Conservation (phyloP, 2,113 vertebrate genomes). For the Pimephales promelas region DNA sequence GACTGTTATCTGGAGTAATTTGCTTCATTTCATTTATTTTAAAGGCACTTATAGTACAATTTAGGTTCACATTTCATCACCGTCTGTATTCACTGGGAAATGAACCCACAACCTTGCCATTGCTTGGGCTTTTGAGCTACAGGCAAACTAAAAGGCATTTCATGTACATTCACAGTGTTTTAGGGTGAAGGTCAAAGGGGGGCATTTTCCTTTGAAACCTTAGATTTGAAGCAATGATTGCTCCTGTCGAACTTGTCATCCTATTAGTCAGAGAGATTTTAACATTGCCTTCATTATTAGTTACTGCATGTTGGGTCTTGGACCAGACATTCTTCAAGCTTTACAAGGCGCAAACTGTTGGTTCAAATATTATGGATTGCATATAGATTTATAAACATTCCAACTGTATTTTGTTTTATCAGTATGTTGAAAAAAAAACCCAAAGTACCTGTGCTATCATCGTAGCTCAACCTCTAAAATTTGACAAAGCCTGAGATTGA, state of each 20-base stretch:
- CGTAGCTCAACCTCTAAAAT: neutral
- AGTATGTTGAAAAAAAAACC: neutral
- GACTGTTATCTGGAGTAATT: neutral
- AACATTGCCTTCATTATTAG: neutral
- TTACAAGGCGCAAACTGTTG: neutral
- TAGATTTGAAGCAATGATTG: constrained; percentile 3
- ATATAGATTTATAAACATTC: neutral
- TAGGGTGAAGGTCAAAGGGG: neutral
- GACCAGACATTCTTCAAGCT: neutral
- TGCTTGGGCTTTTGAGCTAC: neutral
- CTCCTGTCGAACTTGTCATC: neutral
- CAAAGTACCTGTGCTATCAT: neutral
- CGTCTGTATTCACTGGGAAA: neutral
- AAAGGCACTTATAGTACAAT: neutral
- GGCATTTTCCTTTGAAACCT: neutral
- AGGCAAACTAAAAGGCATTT: neutral
- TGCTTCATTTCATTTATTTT: neutral
- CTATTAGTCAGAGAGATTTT: neutral
- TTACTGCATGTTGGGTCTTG: neutral
- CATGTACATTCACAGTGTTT: neutral
- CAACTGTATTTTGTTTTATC: neutral
- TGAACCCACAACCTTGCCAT: neutral
- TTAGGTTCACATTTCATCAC: too few relatives aligned
- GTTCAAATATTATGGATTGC: neutral
- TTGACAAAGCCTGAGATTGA: constrained; percentile 24